phyloP scores from a whole-genome alignment of 2,888 invertebrate genomes.

The Ganaspis brasiliensis region DNA sequence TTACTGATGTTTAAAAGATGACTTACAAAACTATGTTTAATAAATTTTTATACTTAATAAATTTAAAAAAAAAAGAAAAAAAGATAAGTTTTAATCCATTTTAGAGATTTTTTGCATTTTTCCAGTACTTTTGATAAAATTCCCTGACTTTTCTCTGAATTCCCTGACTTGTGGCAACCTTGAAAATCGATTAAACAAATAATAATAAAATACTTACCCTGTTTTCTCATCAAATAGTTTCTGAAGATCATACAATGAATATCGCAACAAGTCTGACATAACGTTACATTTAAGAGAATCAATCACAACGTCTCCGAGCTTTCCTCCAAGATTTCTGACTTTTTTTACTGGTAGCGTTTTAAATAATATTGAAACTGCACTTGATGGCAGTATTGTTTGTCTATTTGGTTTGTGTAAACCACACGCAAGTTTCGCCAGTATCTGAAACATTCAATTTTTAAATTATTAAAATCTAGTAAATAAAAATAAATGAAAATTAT shows the following conservation, averaged over 20 bases:
- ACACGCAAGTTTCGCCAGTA: conserved; percentile 95
- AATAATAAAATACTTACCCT: conserved; percentile 83
- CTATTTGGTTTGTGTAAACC: conserved; percentile 95
- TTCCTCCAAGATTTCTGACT: conserved; percentile 95
- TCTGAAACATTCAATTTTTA: conserved; percentile 79
- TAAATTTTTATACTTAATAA: no score
- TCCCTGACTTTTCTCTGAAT: no score
- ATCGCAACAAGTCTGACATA: conserved; percentile 90
- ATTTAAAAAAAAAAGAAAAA: no score
- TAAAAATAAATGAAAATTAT: neutral
- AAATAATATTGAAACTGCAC: conserved; percentile 82
- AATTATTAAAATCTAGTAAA: neutral
- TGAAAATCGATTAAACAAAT: no score
- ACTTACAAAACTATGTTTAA: no score
- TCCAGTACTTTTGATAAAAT: no score
- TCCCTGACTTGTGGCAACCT: no score
- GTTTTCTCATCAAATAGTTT: conserved; percentile 91
- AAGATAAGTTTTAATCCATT: no score
- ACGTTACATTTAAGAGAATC: conserved; percentile 88
- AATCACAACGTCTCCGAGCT: conserved; percentile 92
- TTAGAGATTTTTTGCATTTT: no score
- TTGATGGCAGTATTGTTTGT: conserved; percentile 93
- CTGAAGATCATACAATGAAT: conserved; percentile 87
- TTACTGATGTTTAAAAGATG: no score
- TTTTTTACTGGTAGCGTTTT: conserved; percentile 89